Evolutionary conservation across 2,113 vertebrate genomes (phyloP).

Genomic region (Castor canadensis): DNA sequence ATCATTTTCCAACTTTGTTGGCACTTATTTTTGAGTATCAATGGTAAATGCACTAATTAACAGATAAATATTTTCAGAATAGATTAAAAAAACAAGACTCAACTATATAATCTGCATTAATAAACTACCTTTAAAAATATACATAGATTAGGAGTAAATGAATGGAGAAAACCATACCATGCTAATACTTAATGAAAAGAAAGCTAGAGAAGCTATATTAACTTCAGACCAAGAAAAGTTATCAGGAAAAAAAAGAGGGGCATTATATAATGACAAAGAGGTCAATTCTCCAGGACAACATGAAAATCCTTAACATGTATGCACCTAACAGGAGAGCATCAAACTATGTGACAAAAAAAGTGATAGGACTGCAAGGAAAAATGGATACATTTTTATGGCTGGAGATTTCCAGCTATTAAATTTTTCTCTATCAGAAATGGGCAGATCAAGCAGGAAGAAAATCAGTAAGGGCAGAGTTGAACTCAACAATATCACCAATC

Average conservation of each 20-base stretch:
- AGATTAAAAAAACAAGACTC: too few species aligned
- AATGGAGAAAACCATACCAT: not conserved
- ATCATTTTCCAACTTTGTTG: too few species aligned
- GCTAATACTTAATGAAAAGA: not conserved
- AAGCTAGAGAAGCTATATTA: not conserved
- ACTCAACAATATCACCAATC: not conserved
- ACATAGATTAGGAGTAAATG: too few species aligned
- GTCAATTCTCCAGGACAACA: not conserved
- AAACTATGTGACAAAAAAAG: not conserved
- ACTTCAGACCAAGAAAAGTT: not conserved
- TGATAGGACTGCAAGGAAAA: not conserved
- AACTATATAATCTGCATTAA: too few species aligned
- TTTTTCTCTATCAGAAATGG: not conserved
- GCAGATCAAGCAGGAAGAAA: not conserved
- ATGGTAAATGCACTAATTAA: too few species aligned
- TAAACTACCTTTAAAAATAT: too few species aligned
- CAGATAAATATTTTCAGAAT: too few species aligned
- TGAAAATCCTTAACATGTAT: not conserved
- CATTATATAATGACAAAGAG: not conserved
- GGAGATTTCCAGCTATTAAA: not conserved
- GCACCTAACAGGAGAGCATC: not conserved
- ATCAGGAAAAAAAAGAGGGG: not conserved
- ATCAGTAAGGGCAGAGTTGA: not conserved
- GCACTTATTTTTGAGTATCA: too few species aligned
- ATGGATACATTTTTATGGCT: too few species aligned